Conservation (phyloP, 1,140 invertebrate species). For the Drosophila bocki region DNA sequence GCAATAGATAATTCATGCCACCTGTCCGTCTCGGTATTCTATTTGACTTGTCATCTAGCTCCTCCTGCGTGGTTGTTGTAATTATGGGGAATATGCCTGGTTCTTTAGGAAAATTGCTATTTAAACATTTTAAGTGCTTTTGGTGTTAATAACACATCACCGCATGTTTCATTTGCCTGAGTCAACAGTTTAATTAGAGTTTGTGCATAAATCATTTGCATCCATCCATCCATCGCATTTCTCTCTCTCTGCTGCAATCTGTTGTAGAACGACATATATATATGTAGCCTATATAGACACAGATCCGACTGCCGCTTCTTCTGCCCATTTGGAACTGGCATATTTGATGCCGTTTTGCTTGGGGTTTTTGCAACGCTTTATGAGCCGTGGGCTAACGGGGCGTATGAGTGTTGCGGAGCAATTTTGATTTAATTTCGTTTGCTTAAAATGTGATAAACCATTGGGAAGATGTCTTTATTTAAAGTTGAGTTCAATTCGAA, state of each 20-base stretch:
- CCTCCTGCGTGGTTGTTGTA: slow-evolving; percentile 44
- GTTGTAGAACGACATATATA: slow-evolving; percentile 23
- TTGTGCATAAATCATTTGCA: slow-evolving; percentile 72
- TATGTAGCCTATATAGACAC: slow-evolving; percentile 12
- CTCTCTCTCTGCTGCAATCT: slow-evolving; percentile 24
- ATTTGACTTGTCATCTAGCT: slow-evolving; percentile 55
- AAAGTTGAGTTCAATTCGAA: not conserved
- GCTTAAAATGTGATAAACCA: slow-evolving; percentile 30
- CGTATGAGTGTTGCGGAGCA: slow-evolving; percentile 3
- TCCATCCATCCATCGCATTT: slow-evolving; percentile 30
- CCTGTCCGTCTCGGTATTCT: slow-evolving; percentile 15
- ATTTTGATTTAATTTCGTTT: slow-evolving; percentile 54
- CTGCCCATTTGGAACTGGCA: slow-evolving; percentile 42
- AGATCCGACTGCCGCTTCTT: slow-evolving; percentile 26
- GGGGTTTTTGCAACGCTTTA: slow-evolving; percentile 42
- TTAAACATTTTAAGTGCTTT: slow-evolving; percentile 78
- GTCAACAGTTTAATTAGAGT: slow-evolving; percentile 78
- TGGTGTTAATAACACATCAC: slow-evolving; percentile 75
- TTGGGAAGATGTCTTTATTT: slow-evolving; percentile 7
- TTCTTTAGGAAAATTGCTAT: slow-evolving; percentile 57
- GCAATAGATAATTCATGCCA: slow-evolving; percentile 35
- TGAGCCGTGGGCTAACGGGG: slow-evolving; percentile 18
- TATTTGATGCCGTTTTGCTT: slow-evolving; percentile 49
- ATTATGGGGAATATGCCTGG: slow-evolving; percentile 40
- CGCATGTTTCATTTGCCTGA: slow-evolving; percentile 76